Evolutionary conservation across 30 jellyfish, hydroid and myxozoan genomes (phyloP), one percentile per base, ranked within the genome.

Genomic region (Cassiopea xamachana): DNA sequence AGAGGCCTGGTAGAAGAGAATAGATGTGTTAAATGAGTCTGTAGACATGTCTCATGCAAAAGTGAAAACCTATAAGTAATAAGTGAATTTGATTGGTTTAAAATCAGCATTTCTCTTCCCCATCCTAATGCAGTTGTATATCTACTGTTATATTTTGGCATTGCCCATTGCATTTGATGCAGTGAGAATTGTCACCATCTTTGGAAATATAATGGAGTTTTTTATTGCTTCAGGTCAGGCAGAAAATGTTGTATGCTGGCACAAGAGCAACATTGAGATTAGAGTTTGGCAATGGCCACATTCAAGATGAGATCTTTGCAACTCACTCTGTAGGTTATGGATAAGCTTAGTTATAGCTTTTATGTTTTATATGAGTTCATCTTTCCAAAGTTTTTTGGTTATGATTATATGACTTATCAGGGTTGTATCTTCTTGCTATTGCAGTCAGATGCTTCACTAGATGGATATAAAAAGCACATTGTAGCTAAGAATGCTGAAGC

Each of bases 161-260:
- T n/a, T n/a, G n/a, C n/a, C 64, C 64, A 51, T 51, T 51, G 16
- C 1, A 44, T 7, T 2, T 13, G 47, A 27, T 83, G 55, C 44
- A 19, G 7, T 7, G 45, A 4, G 59, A 4, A 58, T 18, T 73
- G 19, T 45, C 12, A 13, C n/a, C n/a, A n/a, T n/a, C 51, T 71
- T 83, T 7, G 7, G 45, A 39, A 47, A 73, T 17, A 79, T 7
- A 9, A 75, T 18, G 46, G 68, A 75, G 16, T 9, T n/a, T 6
- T 4, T 12, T 18, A 9, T 0, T 0, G 78, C 17, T 51, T 3
- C 18, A 96, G 99, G 97, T 92, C 48, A 87, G 99, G 39, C 94
- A 92, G 50, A 96, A 96, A 91, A 96, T 96, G 99, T 46, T 96
- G 97, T 96, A 88, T 84, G 99, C 99, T 6, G 99, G 97, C 3